Evolutionary conservation across 2,888 invertebrate genomes (phyloP).

Genomic region (Hemaris fuciformis): DNA sequence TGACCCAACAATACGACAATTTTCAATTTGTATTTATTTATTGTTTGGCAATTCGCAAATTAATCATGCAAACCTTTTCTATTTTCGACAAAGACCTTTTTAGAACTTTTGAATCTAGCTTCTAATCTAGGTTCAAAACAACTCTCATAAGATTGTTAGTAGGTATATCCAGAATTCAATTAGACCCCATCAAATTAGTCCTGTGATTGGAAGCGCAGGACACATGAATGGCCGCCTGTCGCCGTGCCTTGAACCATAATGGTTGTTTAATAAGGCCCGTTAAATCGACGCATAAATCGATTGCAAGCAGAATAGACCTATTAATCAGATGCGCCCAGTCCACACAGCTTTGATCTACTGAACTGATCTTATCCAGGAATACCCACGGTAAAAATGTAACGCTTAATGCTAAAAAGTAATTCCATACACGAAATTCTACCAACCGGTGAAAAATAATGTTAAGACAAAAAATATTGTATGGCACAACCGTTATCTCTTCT

Average conservation of each 20-base stretch:
- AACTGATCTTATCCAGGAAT: conserved; percentile 2
- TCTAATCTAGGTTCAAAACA: no score
- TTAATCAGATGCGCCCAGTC: conserved; percentile 45
- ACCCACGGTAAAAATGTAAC: not conserved
- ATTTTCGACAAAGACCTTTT: no score
- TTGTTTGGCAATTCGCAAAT: no score
- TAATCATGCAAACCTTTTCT: no score
- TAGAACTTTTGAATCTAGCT: no score
- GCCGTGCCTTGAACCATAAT: conserved; percentile 48
- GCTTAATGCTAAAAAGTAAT: no score
- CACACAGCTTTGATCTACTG: conserved; percentile 10
- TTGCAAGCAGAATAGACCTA: conserved; percentile 55
- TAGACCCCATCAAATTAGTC: conserved; percentile 20
- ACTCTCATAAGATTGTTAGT: not conserved
- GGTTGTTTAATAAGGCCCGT: conserved; percentile 49
- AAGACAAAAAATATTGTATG: no score
- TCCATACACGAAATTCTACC: no score
- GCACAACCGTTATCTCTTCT: no score
- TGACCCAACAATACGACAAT: no score
- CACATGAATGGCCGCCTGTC: conserved; percentile 44
- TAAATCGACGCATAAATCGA: conserved; percentile 65
- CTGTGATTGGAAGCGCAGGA: conserved; percentile 27
- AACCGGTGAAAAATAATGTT: no score
- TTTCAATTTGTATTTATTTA: no score
- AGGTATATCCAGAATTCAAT: conserved; percentile 22